phyloP scores from a whole-genome alignment of 2,888 invertebrate species.

The Phengaris alcon region DNA sequence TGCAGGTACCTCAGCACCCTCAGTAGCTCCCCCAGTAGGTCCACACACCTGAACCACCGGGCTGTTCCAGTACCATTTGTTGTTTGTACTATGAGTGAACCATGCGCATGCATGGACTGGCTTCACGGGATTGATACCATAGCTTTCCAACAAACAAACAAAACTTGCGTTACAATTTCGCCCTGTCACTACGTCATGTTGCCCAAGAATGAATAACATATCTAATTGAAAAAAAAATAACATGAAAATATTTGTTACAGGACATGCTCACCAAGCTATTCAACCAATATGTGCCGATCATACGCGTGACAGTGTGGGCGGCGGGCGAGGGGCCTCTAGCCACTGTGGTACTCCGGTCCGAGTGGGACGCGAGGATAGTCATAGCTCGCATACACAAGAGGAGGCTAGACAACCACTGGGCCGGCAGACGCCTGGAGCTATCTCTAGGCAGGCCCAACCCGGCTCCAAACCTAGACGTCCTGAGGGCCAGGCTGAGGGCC shows the following conservation, averaged over 20 bases:
- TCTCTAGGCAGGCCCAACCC: conserved; percentile 81
- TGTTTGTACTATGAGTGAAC: too few relatives aligned
- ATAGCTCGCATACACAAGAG: conserved; percentile 91
- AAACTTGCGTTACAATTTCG: too few relatives aligned
- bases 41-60: background rate
- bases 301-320: conserved; percentile 64
- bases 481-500: conserved; percentile 84
- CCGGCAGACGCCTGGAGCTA: conserved; percentile 88
- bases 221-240: background rate
- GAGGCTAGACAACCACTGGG: conserved; percentile 81
- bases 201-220: too few relatives aligned
- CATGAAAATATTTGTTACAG: conserved; percentile 42
- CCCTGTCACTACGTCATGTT: too few relatives aligned
- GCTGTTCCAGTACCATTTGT: too few relatives aligned
- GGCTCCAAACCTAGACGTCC: conserved; percentile 81
- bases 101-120: too few relatives aligned
- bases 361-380: conserved; percentile 85
- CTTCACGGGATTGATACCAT: too few relatives aligned
- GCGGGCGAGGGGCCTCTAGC: conserved; percentile 80
- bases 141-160: too few relatives aligned
- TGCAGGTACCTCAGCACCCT: conserved; percentile 50
- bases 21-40: background rate
- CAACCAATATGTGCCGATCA: conserved; percentile 61
- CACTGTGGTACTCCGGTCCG: conserved; percentile 83
- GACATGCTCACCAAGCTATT: conserved; percentile 67